A percentile compares a stretch with the other conserved stretches of the same genome.
phyloP scores from a whole-genome alignment of 1,140 invertebrate genomes.

The Neomicropteryx cornuta region DNA sequence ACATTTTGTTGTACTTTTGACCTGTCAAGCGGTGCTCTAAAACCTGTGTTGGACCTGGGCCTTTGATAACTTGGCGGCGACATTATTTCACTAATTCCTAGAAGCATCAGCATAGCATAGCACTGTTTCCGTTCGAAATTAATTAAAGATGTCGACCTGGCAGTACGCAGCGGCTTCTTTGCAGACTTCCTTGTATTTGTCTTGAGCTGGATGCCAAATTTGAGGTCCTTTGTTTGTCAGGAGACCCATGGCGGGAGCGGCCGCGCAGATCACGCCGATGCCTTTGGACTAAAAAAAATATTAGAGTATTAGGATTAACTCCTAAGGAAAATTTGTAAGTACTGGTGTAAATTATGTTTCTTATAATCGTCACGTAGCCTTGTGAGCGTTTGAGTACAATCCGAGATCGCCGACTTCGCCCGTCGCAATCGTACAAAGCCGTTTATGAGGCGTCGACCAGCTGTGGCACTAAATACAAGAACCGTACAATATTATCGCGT shows the following conservation, averaged over 20 bases:
- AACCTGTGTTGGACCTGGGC: too few relatives aligned
- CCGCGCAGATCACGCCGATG: constrained; percentile 75
- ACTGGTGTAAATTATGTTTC: too few relatives aligned
- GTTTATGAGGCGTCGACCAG: too few relatives aligned
- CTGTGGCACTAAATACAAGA: too few relatives aligned
- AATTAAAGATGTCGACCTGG: constrained; percentile 35
- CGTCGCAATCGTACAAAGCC: too few relatives aligned
- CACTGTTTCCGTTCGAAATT: background rate
- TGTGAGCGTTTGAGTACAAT: too few relatives aligned
- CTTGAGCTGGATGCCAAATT: constrained; percentile 71
- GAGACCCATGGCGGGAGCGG: constrained; percentile 70
- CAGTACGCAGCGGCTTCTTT: constrained; percentile 48
- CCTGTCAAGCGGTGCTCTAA: too few relatives aligned
- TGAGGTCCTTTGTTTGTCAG: constrained; percentile 65
- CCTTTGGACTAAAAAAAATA: constrained; percentile 46
- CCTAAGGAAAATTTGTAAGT: background rate
- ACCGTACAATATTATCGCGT: too few relatives aligned
- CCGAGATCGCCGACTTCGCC: too few relatives aligned
- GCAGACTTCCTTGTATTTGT: constrained; percentile 55
- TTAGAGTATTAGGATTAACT: background rate
- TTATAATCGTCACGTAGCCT: too few relatives aligned
- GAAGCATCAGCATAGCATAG: background rate
- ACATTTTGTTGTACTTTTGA: too few relatives aligned
- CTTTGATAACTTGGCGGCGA: too few relatives aligned
- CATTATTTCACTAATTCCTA: constrained; percentile 2